These are phyloP conservation scores for Lasioglossum leucozonium DNA, from an alignment of 2,888 invertebrate genomes.

Conservation along the genomic window DNA sequence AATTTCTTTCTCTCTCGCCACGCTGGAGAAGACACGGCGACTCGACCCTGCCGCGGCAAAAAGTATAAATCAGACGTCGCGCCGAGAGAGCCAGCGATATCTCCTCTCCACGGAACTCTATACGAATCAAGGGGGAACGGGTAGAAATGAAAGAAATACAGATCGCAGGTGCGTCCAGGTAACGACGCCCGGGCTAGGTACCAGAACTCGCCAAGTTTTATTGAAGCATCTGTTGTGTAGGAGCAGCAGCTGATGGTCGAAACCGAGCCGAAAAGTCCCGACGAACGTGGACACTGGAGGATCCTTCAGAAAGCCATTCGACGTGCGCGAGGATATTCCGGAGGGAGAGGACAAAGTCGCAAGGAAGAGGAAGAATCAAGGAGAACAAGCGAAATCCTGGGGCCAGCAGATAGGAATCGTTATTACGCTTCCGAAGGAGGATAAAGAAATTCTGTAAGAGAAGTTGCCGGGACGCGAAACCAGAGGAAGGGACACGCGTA, in stretches of 20 bases:
- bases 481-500: background rate
- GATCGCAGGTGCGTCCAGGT: slow-evolving; percentile 61
- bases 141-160: background rate
- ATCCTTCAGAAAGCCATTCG: slow-evolving; percentile 52
- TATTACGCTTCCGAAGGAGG: slow-evolving; percentile 45
- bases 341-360: background rate
- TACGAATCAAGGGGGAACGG: slow-evolving; percentile 8
- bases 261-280: slow-evolving; percentile 63
- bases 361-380: background rate
- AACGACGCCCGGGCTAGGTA: slow-evolving; percentile 28
- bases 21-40: background rate
- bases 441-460: slow-evolving; percentile 26
- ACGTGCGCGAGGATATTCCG: slow-evolving; percentile 43
- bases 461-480: slow-evolving; percentile 24
- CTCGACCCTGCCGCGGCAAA: slow-evolving; percentile 11
- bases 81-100: slow-evolving; percentile 30
- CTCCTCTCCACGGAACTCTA: slow-evolving; percentile 34
- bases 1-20: background rate
- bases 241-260: slow-evolving; percentile 29
- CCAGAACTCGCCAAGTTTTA: slow-evolving; percentile 70
- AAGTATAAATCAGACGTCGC: slow-evolving; percentile 8
- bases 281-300: slow-evolving; percentile 33
- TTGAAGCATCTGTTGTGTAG: slow-evolving; percentile 59
- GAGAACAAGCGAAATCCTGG: slow-evolving; percentile 42
- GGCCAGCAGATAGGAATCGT: slow-evolving; percentile 59